Conservation (phyloP, 2,113 vertebrate species). For the Lepidothrix coronata region DNA sequence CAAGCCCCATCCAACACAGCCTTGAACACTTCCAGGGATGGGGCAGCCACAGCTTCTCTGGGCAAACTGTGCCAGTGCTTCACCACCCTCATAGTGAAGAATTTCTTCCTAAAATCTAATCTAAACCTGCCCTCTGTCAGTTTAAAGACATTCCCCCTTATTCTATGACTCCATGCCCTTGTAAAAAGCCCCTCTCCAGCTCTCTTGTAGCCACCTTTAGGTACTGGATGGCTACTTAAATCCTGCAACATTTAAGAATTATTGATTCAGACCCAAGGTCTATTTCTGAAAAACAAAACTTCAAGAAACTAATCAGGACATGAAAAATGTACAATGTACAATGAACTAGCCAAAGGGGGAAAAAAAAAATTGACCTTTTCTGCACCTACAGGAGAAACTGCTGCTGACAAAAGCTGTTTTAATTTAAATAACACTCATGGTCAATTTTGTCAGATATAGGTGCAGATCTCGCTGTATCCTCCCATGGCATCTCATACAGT, state of each 20-base stretch:
- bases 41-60: neutral
- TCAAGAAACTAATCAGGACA: too few species aligned
- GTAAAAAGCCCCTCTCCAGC: neutral
- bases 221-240: neutral
- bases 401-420: neutral
- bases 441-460: neutral
- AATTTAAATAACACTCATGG: neutral
- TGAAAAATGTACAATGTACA: neutral
- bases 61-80: neutral
- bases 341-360: neutral
- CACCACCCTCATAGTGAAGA: neutral
- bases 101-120: neutral
- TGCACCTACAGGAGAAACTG: neutral
- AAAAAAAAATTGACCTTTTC: neutral
- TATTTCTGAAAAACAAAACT: neutral
- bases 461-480: neutral
- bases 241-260: neutral
- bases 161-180: neutral
- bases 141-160: neutral
- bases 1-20: neutral
- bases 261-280: neutral
- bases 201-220: neutral
- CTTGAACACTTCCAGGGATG: neutral
- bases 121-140: neutral
- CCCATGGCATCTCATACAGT: neutral